Percentiles rank a stretch among this genome's conserved stretches.
Evolutionary conservation across 2,888 invertebrate species (phyloP).

Genomic region (Hypomecis atomaria): DNA sequence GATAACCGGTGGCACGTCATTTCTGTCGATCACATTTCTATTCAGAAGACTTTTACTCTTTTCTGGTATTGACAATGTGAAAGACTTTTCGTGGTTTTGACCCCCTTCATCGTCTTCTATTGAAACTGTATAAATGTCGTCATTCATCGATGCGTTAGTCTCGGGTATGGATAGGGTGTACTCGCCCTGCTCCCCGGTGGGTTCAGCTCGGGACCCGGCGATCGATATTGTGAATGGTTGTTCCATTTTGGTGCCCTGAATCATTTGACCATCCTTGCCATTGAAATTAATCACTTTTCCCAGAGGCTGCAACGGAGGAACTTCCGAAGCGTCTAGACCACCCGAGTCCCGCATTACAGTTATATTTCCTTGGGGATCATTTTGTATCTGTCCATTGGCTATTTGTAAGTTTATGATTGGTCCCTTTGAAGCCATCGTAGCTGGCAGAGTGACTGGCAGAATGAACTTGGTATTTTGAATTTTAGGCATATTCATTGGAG

Average conservation of each 20-base stretch:
- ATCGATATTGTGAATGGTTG: constrained; percentile 75
- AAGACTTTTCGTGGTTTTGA: constrained; percentile 69
- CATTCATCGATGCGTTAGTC: constrained; percentile 80
- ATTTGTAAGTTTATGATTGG: constrained; percentile 88
- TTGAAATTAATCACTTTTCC: constrained; percentile 64
- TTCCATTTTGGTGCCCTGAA: constrained; percentile 65
- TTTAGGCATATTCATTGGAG: constrained; percentile 85
- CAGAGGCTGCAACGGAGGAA: constrained; percentile 77
- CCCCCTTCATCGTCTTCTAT: constrained; percentile 79
- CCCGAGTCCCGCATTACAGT: constrained; percentile 84
- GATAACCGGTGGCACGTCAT: constrained; percentile 61
- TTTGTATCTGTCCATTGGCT: constrained; percentile 86
- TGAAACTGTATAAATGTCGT: constrained; percentile 82
- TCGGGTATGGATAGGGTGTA: constrained; percentile 82
- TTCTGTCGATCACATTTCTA: constrained; percentile 68
- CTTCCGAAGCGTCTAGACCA: constrained; percentile 63
- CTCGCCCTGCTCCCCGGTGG: constrained; percentile 79
- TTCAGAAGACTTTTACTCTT: constrained; percentile 77
- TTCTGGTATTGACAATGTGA: constrained; percentile 78
- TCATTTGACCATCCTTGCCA: constrained; percentile 64
- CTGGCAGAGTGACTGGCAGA: constrained; percentile 78
- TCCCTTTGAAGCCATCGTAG: constrained; percentile 84
- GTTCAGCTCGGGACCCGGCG: constrained; percentile 78
- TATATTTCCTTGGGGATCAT: constrained; percentile 85
- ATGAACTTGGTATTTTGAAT: constrained; percentile 83